Conservation (phyloP, 2,797 vertebrate species). For the Eurystomus glaucurus region DNA sequence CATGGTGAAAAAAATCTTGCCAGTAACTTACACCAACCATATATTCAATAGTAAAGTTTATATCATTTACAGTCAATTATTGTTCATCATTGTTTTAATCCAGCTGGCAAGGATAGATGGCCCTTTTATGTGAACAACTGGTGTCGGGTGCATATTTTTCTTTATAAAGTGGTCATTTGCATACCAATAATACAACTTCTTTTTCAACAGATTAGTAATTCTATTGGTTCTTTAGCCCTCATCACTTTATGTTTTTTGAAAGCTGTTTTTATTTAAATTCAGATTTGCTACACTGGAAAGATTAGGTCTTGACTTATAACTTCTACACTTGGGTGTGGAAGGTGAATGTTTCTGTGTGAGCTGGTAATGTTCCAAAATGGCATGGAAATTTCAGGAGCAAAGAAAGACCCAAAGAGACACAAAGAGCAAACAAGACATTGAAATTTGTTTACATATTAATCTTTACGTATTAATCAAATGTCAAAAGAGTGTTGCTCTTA, state of each 20-base stretch:
- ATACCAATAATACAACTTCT: conserved; percentile 41
- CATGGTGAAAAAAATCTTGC: not conserved
- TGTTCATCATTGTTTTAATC: not conserved
- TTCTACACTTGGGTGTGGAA: not conserved
- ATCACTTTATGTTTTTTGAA: conserved; percentile 26
- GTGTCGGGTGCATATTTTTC: not conserved
- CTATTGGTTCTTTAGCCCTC: conserved; percentile 28
- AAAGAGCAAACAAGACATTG: not conserved
- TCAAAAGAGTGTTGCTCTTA: conserved; percentile 6
- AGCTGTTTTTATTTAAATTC: conserved; percentile 58
- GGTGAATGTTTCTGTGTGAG: not conserved
- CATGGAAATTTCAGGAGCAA: not conserved
- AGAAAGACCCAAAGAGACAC: not conserved
- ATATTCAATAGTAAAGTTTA: not conserved
- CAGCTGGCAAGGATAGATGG: not conserved
- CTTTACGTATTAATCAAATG: not conserved
- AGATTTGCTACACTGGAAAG: conserved; percentile 49
- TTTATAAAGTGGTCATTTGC: conserved; percentile 19
- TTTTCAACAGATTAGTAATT: conserved; percentile 39
- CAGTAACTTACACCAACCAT: not conserved
- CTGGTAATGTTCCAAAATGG: not conserved
- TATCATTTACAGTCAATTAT: not conserved
- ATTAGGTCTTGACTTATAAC: conserved; percentile 31
- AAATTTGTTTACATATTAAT: not conserved
- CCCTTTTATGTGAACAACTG: not conserved